Evolutionary conservation across 2,888 invertebrate species (phyloP).

Genomic region (Phania funesta): DNA sequence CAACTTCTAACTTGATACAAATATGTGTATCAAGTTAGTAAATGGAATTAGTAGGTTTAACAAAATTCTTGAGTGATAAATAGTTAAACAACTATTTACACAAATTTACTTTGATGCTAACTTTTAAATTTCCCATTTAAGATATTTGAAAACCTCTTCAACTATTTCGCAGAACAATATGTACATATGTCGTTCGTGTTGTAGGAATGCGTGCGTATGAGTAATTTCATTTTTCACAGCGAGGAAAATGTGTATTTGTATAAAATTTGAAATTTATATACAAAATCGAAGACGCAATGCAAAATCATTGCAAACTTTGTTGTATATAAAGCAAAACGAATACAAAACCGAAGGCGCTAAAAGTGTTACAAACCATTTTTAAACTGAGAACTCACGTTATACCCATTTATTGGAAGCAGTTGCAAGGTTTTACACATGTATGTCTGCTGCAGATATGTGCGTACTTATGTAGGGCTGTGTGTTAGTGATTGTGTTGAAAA

Average conservation of each 20-base stretch:
- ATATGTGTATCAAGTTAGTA: too few species aligned
- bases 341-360: too few species aligned
- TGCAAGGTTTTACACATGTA: background rate
- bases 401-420: background rate
- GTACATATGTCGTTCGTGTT: background rate
- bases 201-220: background rate
- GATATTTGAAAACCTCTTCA: too few species aligned
- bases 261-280: conserved; percentile 50
- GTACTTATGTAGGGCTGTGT: too few species aligned
- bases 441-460: background rate
- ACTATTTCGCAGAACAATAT: background rate
- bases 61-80: too few species aligned
- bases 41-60: too few species aligned
- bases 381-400: too few species aligned
- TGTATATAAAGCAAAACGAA: background rate
- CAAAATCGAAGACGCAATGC: conserved; percentile 62
- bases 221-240: background rate
- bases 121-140: too few species aligned
- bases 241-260: conserved; percentile 14
- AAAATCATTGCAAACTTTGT: conserved; percentile 61
- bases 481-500: conserved; percentile 16
- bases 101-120: too few species aligned
- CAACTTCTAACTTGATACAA: too few species aligned
- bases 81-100: too few species aligned
- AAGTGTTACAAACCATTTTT: conserved; percentile 21